phyloP scores from a whole-genome alignment of 2,888 invertebrate species.

The Drosophila flavopinicola region DNA sequence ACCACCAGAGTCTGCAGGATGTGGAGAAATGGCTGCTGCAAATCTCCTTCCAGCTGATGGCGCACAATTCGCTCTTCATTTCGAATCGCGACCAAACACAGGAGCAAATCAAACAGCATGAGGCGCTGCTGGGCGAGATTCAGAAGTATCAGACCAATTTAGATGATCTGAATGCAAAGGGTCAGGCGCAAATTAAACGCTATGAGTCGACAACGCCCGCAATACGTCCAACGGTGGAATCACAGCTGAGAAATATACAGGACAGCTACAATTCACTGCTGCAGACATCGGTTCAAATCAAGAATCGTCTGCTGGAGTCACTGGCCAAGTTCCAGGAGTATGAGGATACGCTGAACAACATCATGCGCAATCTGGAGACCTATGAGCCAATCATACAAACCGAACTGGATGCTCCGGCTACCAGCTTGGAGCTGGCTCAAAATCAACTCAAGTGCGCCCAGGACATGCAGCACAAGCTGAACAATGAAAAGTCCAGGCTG shows the following conservation, averaged over 20 bases:
- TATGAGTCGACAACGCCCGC: conserved; percentile 90
- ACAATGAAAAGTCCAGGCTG: conserved; percentile 93
- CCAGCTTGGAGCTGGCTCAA: conserved; percentile 90
- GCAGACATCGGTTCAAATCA: conserved; percentile 95
- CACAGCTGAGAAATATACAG: conserved; percentile 94
- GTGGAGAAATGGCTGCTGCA: conserved; percentile 98
- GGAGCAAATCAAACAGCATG: conserved; percentile 95
- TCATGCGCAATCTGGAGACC: conserved; percentile 91
- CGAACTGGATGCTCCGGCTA: conserved; percentile 90
- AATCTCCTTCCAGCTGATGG: conserved; percentile 97
- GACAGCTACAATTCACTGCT: conserved; percentile 96
- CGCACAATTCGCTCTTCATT: conserved; percentile 96
- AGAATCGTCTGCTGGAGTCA: conserved; percentile 93
- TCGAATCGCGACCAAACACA: conserved; percentile 95
- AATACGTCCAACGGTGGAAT: conserved; percentile 91
- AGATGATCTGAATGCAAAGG: conserved; percentile 93
- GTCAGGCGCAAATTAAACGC: conserved; percentile 92
- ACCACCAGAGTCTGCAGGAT: conserved; percentile 95
- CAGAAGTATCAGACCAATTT: conserved; percentile 92
- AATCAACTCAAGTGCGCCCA: conserved; percentile 90
- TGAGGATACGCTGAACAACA: conserved; percentile 94
- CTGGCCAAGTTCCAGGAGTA: conserved; percentile 96
- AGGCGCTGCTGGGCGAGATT: conserved; percentile 90
- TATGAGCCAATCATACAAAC: conserved; percentile 91
- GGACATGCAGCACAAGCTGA: conserved; percentile 93